These are phyloP conservation scores for Cryptoblepharus egeriae DNA, from an alignment of 2,797 vertebrate species.

Conservation along the genomic window DNA sequence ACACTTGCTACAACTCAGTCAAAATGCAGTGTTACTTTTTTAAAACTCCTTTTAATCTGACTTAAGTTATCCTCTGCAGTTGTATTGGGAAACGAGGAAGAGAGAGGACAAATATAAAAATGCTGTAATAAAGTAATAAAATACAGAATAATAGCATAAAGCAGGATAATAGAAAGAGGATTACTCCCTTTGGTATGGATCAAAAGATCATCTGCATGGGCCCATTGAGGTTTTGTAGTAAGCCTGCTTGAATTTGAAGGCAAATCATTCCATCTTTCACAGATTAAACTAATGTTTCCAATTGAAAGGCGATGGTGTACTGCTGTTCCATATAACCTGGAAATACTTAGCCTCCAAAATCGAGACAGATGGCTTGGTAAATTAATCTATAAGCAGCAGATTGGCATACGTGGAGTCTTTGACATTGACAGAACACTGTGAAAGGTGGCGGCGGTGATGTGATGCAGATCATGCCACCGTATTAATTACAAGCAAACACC, in stretches of 20 bases:
- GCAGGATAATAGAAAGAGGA: slow-evolving; percentile 65
- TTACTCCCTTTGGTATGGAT: slow-evolving; percentile 39
- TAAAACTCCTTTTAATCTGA: slow-evolving; percentile 26
- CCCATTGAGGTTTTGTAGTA: slow-evolving; percentile 47
- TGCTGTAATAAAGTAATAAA: slow-evolving; percentile 50
- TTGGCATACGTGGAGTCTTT: slow-evolving; percentile 64
- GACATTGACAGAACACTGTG: slow-evolving; percentile 63
- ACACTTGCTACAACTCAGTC: background rate
- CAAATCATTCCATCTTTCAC: slow-evolving; percentile 60
- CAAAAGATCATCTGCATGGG: slow-evolving; percentile 46
- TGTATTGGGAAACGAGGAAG: slow-evolving; percentile 1
- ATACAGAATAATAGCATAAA: slow-evolving; percentile 53
- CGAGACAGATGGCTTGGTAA: slow-evolving; percentile 72
- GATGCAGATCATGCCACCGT: slow-evolving; percentile 42
- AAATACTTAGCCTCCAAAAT: slow-evolving; percentile 57
- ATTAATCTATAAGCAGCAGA: slow-evolving; percentile 70
- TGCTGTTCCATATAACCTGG: slow-evolving; percentile 41
- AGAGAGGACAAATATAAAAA: slow-evolving; percentile 24
- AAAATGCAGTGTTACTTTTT: slow-evolving; percentile 29
- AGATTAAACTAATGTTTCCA: slow-evolving; percentile 68
- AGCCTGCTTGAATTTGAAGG: slow-evolving; percentile 60
- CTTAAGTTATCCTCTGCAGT: slow-evolving; percentile 27
- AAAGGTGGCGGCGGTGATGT: slow-evolving; percentile 32
- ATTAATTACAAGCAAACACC: slow-evolving; percentile 56
- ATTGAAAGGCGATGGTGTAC: slow-evolving; percentile 57